Conservation (phyloP, 2,797 vertebrate genomes). For the Siniperca undulata region DNA sequence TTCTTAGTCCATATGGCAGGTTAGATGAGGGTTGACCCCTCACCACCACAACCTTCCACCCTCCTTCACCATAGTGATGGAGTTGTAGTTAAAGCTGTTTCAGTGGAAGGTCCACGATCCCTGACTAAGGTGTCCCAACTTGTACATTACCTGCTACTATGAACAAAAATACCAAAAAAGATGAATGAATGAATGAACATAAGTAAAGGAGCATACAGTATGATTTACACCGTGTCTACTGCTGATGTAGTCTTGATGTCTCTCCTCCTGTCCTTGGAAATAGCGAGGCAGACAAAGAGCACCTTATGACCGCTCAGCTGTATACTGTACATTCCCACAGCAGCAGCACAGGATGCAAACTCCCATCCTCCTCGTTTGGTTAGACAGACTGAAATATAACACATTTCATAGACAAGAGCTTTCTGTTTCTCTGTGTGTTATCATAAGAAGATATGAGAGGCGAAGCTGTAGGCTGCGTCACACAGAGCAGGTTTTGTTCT, state of each 20-base stretch:
- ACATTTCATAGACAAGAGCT: slow-evolving; percentile 68
- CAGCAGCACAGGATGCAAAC: slow-evolving; percentile 67
- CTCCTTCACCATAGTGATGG: neutral
- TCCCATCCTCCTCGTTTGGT: slow-evolving; percentile 66
- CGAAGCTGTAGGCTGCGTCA: slow-evolving; percentile 53
- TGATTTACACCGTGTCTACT: neutral
- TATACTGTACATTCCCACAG: slow-evolving; percentile 36
- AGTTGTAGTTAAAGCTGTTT: neutral
- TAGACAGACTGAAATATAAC: slow-evolving; percentile 66
- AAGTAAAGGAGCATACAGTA: slow-evolving; percentile 4
- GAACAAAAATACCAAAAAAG: neutral
- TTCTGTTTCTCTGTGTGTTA: slow-evolving; percentile 69
- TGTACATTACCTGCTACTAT: neutral
- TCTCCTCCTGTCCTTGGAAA: slow-evolving; percentile 44
- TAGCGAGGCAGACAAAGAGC: slow-evolving; percentile 55
- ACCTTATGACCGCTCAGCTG: slow-evolving; percentile 40
- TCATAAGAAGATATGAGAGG: slow-evolving; percentile 71
- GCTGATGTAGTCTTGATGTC: slow-evolving; percentile 13
- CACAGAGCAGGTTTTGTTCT: slow-evolving; percentile 69
- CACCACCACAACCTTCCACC: neutral
- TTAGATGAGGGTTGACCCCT: neutral
- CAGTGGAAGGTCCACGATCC: neutral
- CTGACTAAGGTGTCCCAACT: neutral
- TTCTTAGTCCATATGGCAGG: neutral
- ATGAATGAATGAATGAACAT: slow-evolving; percentile 1